Percentiles rank a stretch among this genome's conserved stretches.
Conservation (phyloP, 2,888 invertebrate species). For the Allacma fusca region DNA sequence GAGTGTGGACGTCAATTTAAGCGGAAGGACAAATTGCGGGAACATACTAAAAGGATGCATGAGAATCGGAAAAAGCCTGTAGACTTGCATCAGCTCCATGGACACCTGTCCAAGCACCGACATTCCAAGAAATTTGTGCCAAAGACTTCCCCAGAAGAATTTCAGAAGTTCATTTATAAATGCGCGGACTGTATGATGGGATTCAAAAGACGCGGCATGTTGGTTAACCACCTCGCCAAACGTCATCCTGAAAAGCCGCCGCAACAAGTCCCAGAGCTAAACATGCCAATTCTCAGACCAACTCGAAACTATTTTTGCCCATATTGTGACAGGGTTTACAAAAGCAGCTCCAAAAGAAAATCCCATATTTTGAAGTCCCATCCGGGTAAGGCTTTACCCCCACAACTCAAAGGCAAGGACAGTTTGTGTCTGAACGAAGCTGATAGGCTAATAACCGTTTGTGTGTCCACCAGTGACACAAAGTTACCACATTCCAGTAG, state of each 20-base stretch:
- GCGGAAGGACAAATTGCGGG: conserved; percentile 77
- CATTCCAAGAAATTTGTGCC: conserved; percentile 57
- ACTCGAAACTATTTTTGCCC: conserved; percentile 84
- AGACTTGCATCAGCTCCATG: conserved; percentile 41
- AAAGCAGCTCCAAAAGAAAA: conserved; percentile 84
- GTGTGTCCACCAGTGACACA: not conserved
- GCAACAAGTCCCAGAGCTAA: conserved; percentile 76
- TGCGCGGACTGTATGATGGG: conserved; percentile 78
- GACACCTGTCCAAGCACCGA: conserved; percentile 46
- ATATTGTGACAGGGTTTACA: conserved; percentile 81
- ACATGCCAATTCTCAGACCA: conserved; percentile 78
- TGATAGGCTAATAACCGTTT: conserved; percentile 23
- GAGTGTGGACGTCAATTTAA: conserved; percentile 79
- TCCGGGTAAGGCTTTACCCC: conserved; percentile 71
- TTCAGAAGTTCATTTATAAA: conserved; percentile 77
- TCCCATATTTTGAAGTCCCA: conserved; percentile 83
- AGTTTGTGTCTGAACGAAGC: conserved; percentile 40
- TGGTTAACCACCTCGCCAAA: conserved; percentile 85
- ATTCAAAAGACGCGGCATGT: conserved; percentile 78
- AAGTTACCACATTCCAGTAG: not conserved
- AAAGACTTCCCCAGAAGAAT: conserved; percentile 70
- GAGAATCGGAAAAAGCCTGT: conserved; percentile 66
- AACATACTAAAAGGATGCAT: conserved; percentile 77
- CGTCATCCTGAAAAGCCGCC: conserved; percentile 74
- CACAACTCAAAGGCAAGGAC: conserved; percentile 54